Evolutionary conservation across 2,888 invertebrate species (phyloP), one percentile per base, ranked within the genome.

Genomic region (Tridacna crocea): DNA sequence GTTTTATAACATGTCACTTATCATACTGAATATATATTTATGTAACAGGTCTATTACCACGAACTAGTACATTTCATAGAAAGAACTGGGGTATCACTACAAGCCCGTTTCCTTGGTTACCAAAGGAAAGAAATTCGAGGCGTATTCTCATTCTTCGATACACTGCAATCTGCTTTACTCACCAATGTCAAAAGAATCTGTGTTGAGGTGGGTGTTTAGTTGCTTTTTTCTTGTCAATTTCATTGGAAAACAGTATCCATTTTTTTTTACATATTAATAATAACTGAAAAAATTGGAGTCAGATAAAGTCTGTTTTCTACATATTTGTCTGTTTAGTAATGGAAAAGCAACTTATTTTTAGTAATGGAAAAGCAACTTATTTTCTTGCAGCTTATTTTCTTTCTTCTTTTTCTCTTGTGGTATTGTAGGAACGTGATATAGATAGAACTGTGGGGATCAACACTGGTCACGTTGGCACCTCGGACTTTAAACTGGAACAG

Each of bases 391-490:
- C n/a, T n/a, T n/a, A n/a, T n/a, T n/a, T n/a, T n/a, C n/a, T n/a
- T n/a, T n/a, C n/a, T n/a, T n/a, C n/a, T n/a, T n/a, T n/a, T n/a
- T n/a, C n/a, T n/a, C n/a, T 36, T 36, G 36, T 36, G 36, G 36
- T 36, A 36, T 81, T 78, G 2, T 79, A 92, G 92, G 90, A 90
- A 66, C 74, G 89, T 36, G 94, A 94, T 82, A 84, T 91, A 13
- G 85, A 92, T 48, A 79, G 94, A 61, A 94, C 94, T 19, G 92
- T 94, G 24, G 93, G 93, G 0, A 93, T 94, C 61, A 94, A 94
- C 87, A 93, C 93, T 12, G 94, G 93, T 70, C 93, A 94, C 85
- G 92, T 94, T 19, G 93, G 90, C 11, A 93, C 93, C 8, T 92
- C 92, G 26, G 94, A 94, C 79, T 93, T 93, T 80, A 87, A 80